A percentile compares a stretch with the other conserved stretches of the same genome.
phyloP scores from a whole-genome alignment of 2,113 vertebrate species.

The Dolichallabes microphthalmus region DNA sequence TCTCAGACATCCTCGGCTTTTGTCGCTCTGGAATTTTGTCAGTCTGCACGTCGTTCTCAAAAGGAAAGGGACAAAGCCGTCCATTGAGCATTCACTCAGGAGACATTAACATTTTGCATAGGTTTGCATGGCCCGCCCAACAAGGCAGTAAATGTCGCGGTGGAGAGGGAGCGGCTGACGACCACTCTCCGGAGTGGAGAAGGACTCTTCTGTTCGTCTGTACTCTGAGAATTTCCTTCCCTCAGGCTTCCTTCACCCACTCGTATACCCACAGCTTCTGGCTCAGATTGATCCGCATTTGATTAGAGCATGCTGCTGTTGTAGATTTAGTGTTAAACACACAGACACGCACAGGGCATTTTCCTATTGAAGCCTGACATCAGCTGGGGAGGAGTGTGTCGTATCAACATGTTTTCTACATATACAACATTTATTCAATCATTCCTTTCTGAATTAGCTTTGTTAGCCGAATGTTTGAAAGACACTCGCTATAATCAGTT shows the following conservation, averaged over 20 bases:
- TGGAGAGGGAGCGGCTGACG: constrained; percentile 20
- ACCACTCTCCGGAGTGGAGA: constrained; percentile 23
- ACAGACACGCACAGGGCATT: neutral
- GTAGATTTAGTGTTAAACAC: neutral
- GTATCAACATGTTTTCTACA: neutral
- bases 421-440: neutral
- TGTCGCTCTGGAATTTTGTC: neutral
- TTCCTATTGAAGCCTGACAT: neutral
- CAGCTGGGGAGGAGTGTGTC: no score
- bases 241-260: constrained; percentile 25
- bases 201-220: constrained; percentile 44
- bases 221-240: constrained; percentile 48
- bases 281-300: constrained; percentile 15
- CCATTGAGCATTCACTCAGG: constrained; percentile 15
- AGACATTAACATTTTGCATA: constrained; percentile 48
- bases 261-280: constrained; percentile 32
- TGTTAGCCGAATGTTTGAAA: neutral
- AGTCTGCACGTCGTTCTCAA: neutral
- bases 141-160: constrained; percentile 18
- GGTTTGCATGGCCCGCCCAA: constrained; percentile 25
- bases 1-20: constrained; percentile 9
- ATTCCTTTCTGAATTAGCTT: neutral
- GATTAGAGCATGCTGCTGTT: constrained; percentile 32
- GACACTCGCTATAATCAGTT: neutral
- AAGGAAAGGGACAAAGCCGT: constrained; percentile 32